phyloP scores from a whole-genome alignment of 2,113 vertebrate species.

The Ariopsis seemanni region DNA sequence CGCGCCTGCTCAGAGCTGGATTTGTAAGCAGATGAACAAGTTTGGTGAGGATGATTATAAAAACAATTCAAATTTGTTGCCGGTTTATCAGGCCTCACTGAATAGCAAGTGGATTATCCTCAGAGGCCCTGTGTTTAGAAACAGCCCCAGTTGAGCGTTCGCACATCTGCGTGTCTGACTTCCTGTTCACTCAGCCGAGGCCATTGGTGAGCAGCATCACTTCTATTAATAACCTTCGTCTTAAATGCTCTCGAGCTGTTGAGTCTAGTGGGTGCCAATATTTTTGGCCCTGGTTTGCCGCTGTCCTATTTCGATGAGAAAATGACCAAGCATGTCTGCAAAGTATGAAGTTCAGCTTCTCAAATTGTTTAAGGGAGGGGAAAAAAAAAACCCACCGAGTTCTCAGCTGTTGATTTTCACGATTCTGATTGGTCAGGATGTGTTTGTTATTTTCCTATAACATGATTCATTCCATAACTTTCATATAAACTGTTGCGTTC shows the following conservation, averaged over 20 bases:
- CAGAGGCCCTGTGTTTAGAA: not conserved
- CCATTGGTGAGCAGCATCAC: not conserved
- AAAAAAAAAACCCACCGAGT: too few relatives aligned
- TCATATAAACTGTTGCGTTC: not conserved
- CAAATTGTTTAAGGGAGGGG: too few relatives aligned
- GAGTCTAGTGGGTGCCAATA: not conserved
- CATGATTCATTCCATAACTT: not conserved
- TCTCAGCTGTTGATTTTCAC: not conserved
- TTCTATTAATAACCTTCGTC: not conserved
- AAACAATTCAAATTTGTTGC: slow-evolving; percentile 15
- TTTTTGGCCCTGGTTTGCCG: not conserved
- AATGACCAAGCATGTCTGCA: too few relatives aligned
- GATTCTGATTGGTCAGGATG: not conserved
- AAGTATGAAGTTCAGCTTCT: too few relatives aligned
- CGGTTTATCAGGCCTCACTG: slow-evolving; percentile 20
- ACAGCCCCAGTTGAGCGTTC: not conserved
- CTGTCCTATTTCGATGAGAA: not conserved
- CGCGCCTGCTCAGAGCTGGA: slow-evolving; percentile 16
- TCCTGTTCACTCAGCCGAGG: not conserved
- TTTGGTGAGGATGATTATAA: slow-evolving; percentile 41
- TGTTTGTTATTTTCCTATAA: not conserved
- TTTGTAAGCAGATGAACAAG: slow-evolving; percentile 36
- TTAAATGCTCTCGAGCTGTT: not conserved
- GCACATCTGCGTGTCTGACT: not conserved
- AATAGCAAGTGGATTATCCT: slow-evolving; percentile 26